Conservation (phyloP, 2,888 invertebrate species). For the Gerris lacustris region DNA sequence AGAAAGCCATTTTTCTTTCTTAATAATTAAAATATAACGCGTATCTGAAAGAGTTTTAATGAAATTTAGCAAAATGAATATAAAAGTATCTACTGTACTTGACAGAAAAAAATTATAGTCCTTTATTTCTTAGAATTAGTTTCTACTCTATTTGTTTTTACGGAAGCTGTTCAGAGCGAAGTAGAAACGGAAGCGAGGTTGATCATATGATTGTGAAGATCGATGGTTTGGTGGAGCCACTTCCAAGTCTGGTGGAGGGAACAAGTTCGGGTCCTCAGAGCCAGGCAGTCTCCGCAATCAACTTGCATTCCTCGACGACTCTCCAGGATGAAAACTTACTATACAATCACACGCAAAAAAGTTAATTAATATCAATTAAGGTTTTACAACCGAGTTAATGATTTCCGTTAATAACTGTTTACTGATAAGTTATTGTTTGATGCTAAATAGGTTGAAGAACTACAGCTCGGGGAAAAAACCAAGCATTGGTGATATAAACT, state of each 20-base stretch:
- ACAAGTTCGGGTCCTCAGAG: conserved; percentile 77
- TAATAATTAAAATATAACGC: background rate
- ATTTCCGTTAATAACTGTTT: too few relatives aligned
- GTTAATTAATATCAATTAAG: background rate
- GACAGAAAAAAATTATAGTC: background rate
- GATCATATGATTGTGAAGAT: conserved; percentile 75
- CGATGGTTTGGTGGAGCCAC: conserved; percentile 86
- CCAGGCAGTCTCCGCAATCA: conserved; percentile 65
- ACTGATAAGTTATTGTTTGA: too few relatives aligned
- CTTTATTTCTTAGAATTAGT: background rate
- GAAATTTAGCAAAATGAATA: conserved; percentile 9
- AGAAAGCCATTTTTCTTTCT: conserved; percentile 18
- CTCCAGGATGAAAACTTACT: conserved; percentile 30
- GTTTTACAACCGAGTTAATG: background rate
- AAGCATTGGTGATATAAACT: too few relatives aligned
- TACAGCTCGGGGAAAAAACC: too few relatives aligned
- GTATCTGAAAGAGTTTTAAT: background rate
- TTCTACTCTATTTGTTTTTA: background rate
- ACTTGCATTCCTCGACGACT: conserved; percentile 43
- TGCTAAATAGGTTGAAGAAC: too few relatives aligned
- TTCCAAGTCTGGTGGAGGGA: conserved; percentile 78
- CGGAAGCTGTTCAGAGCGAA: conserved; percentile 8
- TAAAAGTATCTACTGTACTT: conserved; percentile 14
- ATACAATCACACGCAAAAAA: conserved; percentile 12
- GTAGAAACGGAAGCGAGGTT: conserved; percentile 29